phyloP scores from a whole-genome alignment of 2,113 vertebrate species.

The Zosterops lateralis region DNA sequence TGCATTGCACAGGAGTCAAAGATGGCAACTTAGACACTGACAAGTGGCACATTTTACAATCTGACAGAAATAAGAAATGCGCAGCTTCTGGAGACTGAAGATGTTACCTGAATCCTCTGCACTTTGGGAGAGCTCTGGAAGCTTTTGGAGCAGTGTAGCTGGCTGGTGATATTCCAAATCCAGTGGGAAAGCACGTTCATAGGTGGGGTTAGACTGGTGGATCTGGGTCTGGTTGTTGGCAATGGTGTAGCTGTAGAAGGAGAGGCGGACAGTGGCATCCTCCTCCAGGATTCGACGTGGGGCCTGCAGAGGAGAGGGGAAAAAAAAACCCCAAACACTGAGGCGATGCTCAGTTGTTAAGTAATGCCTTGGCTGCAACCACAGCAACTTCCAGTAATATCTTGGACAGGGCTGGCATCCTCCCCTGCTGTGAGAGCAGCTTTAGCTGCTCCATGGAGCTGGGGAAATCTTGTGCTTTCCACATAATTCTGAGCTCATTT shows the following conservation, averaged over 20 bases:
- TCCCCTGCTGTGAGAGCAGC: background rate
- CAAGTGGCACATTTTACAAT: background rate
- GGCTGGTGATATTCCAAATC: slow-evolving; percentile 89
- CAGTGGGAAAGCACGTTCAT: slow-evolving; percentile 87
- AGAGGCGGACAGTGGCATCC: slow-evolving; percentile 85
- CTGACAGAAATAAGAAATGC: background rate
- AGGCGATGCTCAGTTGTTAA: background rate
- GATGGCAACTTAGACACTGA: background rate
- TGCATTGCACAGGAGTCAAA: background rate
- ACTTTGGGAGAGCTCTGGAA: slow-evolving; percentile 87
- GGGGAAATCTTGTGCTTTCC: background rate
- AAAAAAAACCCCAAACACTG: background rate
- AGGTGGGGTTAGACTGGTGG: slow-evolving; percentile 84
- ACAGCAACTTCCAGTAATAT: slow-evolving; percentile 18
- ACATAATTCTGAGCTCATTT: background rate
- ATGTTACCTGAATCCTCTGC: slow-evolving; percentile 86
- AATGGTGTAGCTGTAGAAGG: slow-evolving; percentile 88
- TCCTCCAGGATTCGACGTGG: slow-evolving; percentile 88
- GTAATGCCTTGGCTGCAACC: background rate
- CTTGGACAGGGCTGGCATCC: background rate
- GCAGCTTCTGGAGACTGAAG: accelerated
- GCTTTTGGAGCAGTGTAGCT: slow-evolving; percentile 79
- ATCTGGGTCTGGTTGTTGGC: slow-evolving; percentile 79
- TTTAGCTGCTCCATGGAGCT: background rate
- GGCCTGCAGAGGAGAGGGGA: slow-evolving; percentile 63